Conservation (phyloP, 2,888 invertebrate genomes). For the Myopa testacea region DNA sequence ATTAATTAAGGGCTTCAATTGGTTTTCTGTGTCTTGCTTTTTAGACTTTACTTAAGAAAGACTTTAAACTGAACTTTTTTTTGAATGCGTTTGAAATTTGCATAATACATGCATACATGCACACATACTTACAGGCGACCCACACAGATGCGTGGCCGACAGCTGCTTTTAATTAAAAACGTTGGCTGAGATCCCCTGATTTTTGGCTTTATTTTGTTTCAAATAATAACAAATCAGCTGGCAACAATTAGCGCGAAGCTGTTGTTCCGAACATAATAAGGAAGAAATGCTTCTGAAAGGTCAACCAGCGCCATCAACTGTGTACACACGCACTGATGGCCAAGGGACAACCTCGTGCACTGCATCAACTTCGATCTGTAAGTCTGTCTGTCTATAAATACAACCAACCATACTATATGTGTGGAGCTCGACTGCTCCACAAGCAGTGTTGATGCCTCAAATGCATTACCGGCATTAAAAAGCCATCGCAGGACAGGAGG, state of each 20-base stretch:
- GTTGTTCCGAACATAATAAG: neutral
- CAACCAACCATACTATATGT: no score
- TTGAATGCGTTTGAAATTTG: constrained; percentile 8
- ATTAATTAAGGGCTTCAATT: constrained; percentile 16
- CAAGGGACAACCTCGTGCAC: no score
- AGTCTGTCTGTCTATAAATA: no score
- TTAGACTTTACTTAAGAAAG: constrained; percentile 1
- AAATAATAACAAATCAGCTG: constrained; percentile 27
- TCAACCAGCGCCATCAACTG: no score
- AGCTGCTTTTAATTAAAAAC: constrained; percentile 31
- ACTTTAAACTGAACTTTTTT: neutral
- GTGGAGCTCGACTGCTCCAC: no score
- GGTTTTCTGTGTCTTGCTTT: neutral
- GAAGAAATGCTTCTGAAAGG: neutral
- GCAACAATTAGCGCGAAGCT: constrained; percentile 18
- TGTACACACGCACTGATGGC: no score
- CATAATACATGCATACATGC: neutral
- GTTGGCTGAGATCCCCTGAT: neutral
- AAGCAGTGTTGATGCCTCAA: no score
- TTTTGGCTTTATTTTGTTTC: constrained; percentile 15
- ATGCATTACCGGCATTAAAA: no score
- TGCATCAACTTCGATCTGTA: no score
- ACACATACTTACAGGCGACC: neutral
- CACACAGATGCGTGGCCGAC: neutral
- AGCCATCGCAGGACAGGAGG: no score